phyloP scores from a whole-genome alignment of 1,140 invertebrate genomes.

The Apis florea region DNA sequence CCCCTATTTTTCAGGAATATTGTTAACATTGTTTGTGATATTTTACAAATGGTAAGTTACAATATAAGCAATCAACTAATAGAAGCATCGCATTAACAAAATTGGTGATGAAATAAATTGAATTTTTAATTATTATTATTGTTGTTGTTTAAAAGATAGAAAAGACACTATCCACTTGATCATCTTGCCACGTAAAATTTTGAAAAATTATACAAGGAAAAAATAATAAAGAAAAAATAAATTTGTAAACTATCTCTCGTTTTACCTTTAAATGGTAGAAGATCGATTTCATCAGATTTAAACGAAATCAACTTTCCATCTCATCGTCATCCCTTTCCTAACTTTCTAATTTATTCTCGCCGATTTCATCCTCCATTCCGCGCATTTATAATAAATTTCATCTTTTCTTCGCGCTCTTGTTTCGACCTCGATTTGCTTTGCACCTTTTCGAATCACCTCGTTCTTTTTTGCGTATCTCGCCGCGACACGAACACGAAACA shows the following conservation, averaged over 20 bases:
- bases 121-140: no score
- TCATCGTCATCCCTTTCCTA: neutral
- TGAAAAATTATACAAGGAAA: neutral
- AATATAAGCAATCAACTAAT: no score
- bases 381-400: constrained; percentile 20
- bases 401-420: constrained; percentile 13
- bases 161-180: no score
- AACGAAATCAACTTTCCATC: neutral
- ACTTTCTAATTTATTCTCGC: constrained; percentile 9
- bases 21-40: no score
- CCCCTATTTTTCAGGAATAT: no score
- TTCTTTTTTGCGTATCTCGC: constrained; percentile 48
- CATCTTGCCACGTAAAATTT: no score
- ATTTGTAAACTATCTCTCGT: no score
- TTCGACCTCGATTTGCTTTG: constrained; percentile 20
- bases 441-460: constrained; percentile 33
- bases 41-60: no score
- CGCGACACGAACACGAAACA: constrained; percentile 38
- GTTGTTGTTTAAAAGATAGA: no score
- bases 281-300: neutral
- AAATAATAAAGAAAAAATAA: neutral
- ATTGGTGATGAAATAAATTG: no score
- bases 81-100: no score
- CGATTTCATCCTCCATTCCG: neutral
- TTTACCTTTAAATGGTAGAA: neutral